A percentile compares a stretch with the other conserved stretches of the same genome.
These are phyloP conservation scores for Ganaspis brasiliensis DNA, from an alignment of 2,888 invertebrate species.

Conservation along the genomic window DNA sequence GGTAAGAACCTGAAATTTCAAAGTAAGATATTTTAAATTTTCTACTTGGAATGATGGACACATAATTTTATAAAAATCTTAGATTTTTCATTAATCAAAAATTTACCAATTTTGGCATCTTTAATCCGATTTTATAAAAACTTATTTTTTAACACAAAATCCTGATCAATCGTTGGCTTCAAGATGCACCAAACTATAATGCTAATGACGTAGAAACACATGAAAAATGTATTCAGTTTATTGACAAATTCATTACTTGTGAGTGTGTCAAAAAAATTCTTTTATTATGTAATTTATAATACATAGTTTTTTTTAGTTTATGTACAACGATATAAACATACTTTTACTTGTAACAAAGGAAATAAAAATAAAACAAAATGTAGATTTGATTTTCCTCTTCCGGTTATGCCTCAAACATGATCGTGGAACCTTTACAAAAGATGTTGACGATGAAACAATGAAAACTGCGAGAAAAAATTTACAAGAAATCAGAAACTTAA, in stretches of 20 bases:
- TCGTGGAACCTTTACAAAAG: neutral
- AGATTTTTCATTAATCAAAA: no score
- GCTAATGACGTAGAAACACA: neutral
- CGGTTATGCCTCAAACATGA: constrained; percentile 3
- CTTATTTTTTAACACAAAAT: no score
- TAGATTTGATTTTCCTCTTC: constrained; percentile 10
- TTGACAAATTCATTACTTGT: constrained; percentile 2
- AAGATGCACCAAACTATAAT: neutral
- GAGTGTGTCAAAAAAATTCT: neutral
- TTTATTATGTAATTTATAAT: neutral
- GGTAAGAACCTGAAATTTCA: no score
- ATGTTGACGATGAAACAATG: neutral
- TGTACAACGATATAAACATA: constrained; percentile 6
- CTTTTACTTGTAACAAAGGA: constrained; percentile 3
- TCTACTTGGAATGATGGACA: no score
- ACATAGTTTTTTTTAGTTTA: no score
- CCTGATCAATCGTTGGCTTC: neutral
- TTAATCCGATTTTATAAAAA: no score
- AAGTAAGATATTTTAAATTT: no score
- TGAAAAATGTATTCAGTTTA: neutral
- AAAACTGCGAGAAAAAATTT: neutral
- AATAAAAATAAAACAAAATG: constrained; percentile 1
- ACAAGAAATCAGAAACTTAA: constrained; percentile 6
- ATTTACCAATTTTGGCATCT: no score
- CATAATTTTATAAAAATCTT: no score